These are phyloP conservation scores for Ceyx cyanopectus DNA, from an alignment of 2,113 vertebrate genomes.

Conservation along the genomic window DNA sequence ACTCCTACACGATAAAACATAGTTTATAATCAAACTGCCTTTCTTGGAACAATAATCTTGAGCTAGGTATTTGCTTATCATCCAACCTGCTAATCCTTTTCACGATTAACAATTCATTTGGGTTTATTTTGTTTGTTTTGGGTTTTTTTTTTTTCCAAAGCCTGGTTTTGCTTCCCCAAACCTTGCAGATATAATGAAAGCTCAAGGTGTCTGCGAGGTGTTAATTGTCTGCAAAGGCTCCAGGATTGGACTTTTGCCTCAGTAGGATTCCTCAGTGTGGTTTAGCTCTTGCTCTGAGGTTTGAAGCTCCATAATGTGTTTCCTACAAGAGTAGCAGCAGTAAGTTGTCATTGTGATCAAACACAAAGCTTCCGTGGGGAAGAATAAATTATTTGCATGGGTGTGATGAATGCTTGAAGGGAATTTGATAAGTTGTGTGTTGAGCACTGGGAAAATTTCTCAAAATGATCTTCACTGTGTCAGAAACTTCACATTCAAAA, in stretches of 20 bases:
- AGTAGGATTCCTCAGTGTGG: rapidly evolving
- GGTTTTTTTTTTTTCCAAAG: background rate
- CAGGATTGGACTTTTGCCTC: background rate
- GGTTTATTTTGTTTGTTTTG: too few relatives aligned
- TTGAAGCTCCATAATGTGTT: background rate
- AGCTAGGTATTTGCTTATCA: conserved; percentile 35
- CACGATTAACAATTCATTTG: conserved; percentile 2
- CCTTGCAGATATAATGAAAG: background rate
- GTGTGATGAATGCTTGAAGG: conserved; percentile 35
- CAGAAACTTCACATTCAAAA: background rate
- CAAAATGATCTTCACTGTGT: background rate
- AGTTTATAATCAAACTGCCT: conserved; percentile 25
- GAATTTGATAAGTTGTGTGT: conserved; percentile 44
- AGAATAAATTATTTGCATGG: conserved; percentile 61
- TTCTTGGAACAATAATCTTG: conserved; percentile 17
- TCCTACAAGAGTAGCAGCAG: conserved; percentile 9
- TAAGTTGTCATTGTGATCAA: conserved; percentile 59
- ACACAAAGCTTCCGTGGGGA: conserved; percentile 45
- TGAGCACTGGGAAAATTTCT: conserved; percentile 28
- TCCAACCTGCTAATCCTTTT: background rate
- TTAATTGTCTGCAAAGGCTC: background rate
- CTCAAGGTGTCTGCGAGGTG: background rate
- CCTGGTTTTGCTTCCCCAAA: background rate
- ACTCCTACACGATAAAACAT: conserved; percentile 12
- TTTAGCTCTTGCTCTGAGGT: conserved; percentile 3